Evolutionary conservation across 1,140 invertebrate genomes (phyloP).

Genomic region (Kradibia gibbosae): DNA sequence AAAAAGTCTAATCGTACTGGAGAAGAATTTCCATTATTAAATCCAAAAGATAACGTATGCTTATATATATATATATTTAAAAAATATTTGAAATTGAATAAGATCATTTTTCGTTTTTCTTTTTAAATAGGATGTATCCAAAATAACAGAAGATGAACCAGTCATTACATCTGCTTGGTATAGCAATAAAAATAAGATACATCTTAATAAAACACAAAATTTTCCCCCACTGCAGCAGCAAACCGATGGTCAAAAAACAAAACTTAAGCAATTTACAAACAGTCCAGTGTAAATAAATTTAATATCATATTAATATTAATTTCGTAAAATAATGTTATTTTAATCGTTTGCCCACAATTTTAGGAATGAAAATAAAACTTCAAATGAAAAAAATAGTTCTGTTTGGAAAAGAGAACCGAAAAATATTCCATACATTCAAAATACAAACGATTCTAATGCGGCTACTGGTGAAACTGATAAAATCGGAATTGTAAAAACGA

Average conservation of each 20-base stretch:
- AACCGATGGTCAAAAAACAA: conserved; percentile 61
- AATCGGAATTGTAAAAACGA: conserved; percentile 55
- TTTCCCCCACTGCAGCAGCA: conserved; percentile 67
- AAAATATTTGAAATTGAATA: not conserved
- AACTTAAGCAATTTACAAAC: conserved; percentile 54
- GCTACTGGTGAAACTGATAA: conserved; percentile 59
- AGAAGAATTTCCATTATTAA: conserved; percentile 70
- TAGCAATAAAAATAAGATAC: conserved; percentile 67
- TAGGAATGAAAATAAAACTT: conserved; percentile 66
- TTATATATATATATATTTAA: not conserved
- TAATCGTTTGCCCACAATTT: conserved; percentile 40
- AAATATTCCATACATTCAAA: conserved; percentile 56
- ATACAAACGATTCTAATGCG: conserved; percentile 61
- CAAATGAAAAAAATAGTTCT: conserved; percentile 64
- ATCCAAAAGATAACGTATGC: conserved; percentile 62
- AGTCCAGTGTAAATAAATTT: conserved; percentile 58
- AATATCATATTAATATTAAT: conserved; percentile 28
- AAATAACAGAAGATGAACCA: conserved; percentile 62
- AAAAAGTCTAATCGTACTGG: conserved; percentile 61
- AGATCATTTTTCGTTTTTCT: not conserved
- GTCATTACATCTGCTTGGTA: conserved; percentile 72
- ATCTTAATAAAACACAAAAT: conserved; percentile 62
- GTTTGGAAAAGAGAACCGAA: conserved; percentile 66
- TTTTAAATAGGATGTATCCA: conserved; percentile 17
- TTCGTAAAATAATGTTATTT: conserved; percentile 13